A percentile compares a stretch with the other conserved stretches of the same genome.
These are phyloP conservation scores for Rhizomys pruinosus DNA, from an alignment of 2,113 vertebrate genomes.

Conservation along the genomic window DNA sequence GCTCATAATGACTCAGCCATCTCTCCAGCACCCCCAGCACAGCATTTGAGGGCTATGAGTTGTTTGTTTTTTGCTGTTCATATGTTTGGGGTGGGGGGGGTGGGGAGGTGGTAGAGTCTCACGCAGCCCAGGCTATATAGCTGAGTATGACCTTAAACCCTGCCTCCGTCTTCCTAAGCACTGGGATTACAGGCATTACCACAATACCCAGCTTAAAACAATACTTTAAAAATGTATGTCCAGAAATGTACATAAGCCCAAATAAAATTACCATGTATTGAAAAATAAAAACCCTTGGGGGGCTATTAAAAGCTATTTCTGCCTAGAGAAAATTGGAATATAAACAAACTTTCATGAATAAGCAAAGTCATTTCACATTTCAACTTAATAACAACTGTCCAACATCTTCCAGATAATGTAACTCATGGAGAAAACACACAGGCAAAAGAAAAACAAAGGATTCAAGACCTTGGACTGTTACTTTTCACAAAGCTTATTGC, in stretches of 20 bases:
- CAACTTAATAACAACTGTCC: slow-evolving; percentile 55
- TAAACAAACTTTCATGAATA: slow-evolving; percentile 58
- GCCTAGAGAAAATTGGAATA: slow-evolving; percentile 22
- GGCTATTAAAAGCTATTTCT: slow-evolving; percentile 60
- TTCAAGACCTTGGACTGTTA: slow-evolving; percentile 31
- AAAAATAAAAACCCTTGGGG: slow-evolving; percentile 51
- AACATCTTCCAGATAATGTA: slow-evolving; percentile 44
- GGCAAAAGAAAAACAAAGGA: slow-evolving; percentile 28
- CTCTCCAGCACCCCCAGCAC: too few relatives aligned
- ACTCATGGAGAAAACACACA: slow-evolving; percentile 41
- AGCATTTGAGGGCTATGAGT: background rate
- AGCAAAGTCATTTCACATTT: slow-evolving; percentile 59
- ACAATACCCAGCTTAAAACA: background rate
- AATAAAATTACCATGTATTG: background rate
- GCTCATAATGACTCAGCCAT: too few relatives aligned
- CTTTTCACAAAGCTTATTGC: slow-evolving; percentile 39
- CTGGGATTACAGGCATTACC: background rate
- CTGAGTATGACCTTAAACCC: background rate
- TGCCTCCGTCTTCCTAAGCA: background rate
- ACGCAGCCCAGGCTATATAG: background rate
- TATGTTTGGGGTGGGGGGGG: too few relatives aligned
- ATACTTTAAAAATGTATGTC: background rate
- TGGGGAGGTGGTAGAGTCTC: too few relatives aligned
- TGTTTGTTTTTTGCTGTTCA: background rate
- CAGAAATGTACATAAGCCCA: background rate